Evolutionary conservation across 2,113 vertebrate genomes (phyloP), one percentile per base, ranked within the genome.

Genomic region (Rafetus swinhoei): DNA sequence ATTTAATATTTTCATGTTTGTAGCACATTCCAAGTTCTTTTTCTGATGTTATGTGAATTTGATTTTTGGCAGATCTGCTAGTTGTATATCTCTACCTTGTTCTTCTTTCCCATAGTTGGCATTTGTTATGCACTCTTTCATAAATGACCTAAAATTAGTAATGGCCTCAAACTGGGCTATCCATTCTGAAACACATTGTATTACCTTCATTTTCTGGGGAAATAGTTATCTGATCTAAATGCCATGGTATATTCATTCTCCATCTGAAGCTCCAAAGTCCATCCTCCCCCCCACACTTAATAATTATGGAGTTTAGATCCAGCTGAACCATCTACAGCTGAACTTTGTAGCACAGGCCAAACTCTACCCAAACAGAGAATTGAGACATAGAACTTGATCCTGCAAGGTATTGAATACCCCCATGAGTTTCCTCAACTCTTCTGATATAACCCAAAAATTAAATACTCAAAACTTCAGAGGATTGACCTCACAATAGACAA

Each of bases 401-500:
- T 88, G 15, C 62, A 65, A 65, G 4, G 29, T 65, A 65, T 3
- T 65, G 14, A 16, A 7, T 83, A 53, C 16, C 79, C 14, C 16
- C 10, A 1, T 54, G 25, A 88, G 27, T 5, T 62, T 21, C 9
- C 72, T 90, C 21, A 29, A 3, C 29, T 76, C 21, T 25, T 57
- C 32, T 81, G 55, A 59, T 22, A 14, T 88, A 55, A 86, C 9
- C 1, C 13, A 27, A 56, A 88, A 32, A 8, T 0, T 0, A 24
- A 88, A 77, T 69, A 18, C 56, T 84, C 52, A 45, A 15, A 82
- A 82, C 13, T 32, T 13, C 24, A 9, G 25, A 39, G 15, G 15
- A 5, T 2, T n/a, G 72, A 83, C 80, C 62, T 77, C 32, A 11
- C 12, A 62, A 50, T 50, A 16, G 54, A n/a, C 52, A 35, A 8